Evolutionary conservation across 2,797 vertebrate species (phyloP).

Genomic region (Sebastiscus albofasciatus): DNA sequence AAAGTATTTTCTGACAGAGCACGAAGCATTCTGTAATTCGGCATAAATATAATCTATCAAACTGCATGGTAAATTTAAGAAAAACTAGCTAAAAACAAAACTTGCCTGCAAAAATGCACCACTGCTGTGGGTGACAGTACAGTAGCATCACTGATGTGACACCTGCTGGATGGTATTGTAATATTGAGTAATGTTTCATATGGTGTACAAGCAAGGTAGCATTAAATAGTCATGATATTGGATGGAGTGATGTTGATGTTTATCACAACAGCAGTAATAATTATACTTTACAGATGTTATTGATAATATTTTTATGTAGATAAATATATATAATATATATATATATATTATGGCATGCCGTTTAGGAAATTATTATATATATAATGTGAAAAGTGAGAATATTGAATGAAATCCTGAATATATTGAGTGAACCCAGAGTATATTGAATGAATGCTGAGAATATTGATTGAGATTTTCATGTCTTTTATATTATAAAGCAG

Average conservation of each 20-base stretch:
- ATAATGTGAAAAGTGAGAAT: too few relatives aligned
- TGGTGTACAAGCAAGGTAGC: too few relatives aligned
- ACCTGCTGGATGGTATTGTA: neutral
- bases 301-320: too few relatives aligned
- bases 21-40: neutral
- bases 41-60: neutral
- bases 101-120: neutral
- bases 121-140: neutral
- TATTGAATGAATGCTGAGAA: too few relatives aligned
- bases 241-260: neutral
- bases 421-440: too few relatives aligned
- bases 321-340: too few relatives aligned
- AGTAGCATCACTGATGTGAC: neutral
- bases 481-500: too few relatives aligned
- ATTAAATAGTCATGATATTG: too few relatives aligned
- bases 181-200: neutral
- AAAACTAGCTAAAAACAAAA: neutral
- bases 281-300: neutral
- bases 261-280: neutral
- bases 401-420: too few relatives aligned
- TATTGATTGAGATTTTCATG: too few relatives aligned
- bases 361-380: too few relatives aligned
- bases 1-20: rapidly evolving
- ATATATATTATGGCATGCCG: too few relatives aligned
- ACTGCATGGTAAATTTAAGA: rapidly evolving